A percentile compares a stretch with the other conserved stretches of the same genome.
Conservation (phyloP, 2,888 invertebrate species). For the Athetis lepigone region DNA sequence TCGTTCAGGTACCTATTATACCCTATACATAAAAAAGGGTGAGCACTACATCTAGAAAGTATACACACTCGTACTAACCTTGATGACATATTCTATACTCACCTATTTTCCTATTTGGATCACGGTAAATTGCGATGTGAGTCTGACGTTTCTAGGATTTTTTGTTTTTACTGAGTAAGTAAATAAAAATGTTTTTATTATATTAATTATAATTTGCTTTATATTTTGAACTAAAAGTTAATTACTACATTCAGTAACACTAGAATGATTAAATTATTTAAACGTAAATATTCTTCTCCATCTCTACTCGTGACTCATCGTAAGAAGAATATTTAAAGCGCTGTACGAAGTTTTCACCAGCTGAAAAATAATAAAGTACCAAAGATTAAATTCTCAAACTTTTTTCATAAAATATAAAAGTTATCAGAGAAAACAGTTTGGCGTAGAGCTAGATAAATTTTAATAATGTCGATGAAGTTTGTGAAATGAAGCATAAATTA, state of each 20-base stretch:
- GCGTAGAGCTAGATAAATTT: conserved; percentile 22
- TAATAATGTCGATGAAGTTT: conserved; percentile 36
- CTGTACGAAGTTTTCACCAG: conserved; percentile 85
- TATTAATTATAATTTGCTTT: too few species aligned
- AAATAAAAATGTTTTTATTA: too few species aligned
- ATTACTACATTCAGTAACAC: too few species aligned
- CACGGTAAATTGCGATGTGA: too few species aligned
- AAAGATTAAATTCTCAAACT: conserved; percentile 12
- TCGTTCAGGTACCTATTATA: too few species aligned
- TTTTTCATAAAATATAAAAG: conserved; percentile 41
- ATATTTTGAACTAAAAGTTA: not conserved
- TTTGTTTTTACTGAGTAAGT: too few species aligned
- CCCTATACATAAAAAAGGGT: too few species aligned
- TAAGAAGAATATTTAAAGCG: conserved; percentile 81
- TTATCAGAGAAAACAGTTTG: conserved; percentile 20
- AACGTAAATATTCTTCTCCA: not conserved
- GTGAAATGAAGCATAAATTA: conserved; percentile 29
- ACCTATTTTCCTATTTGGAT: too few species aligned
- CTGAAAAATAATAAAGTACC: conserved; percentile 72
- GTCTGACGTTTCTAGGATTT: too few species aligned
- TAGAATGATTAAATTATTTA: not conserved
- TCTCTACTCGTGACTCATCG: conserved; percentile 63
- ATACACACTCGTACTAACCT: too few species aligned
- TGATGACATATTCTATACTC: too few species aligned
- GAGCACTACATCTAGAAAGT: too few species aligned